phyloP scores from a whole-genome alignment of 2,888 invertebrate genomes.

The Microctonus brassicae region DNA sequence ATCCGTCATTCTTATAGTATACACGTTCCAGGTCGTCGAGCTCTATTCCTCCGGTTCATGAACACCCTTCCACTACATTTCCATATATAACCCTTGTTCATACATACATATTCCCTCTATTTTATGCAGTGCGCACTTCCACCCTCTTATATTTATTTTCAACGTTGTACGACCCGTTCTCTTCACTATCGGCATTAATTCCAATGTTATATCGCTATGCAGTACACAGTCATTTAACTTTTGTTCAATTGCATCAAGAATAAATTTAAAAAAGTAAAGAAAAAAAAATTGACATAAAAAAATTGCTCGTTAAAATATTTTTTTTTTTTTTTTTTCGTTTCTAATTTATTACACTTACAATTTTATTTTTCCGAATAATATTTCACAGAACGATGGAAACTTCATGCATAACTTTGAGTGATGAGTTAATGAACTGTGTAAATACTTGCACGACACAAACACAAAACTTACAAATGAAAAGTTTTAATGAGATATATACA shows the following conservation, averaged over 20 bases:
- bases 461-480: neutral
- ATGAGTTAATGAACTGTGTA: conserved; percentile 14
- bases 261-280: neutral
- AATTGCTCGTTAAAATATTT: neutral
- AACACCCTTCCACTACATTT: neutral
- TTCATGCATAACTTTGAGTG: neutral
- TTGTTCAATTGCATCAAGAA: neutral
- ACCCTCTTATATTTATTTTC: neutral
- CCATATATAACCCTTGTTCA: conserved; percentile 1
- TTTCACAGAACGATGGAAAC: neutral
- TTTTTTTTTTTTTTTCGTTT: neutral
- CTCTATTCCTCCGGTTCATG: neutral
- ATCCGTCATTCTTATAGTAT: neutral
- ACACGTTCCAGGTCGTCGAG: neutral
- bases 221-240: neutral
- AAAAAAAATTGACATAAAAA: neutral
- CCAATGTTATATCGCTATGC: neutral
- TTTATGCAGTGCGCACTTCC: neutral
- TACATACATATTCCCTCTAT: neutral
- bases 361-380: neutral
- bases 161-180: neutral
- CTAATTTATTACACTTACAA: neutral
- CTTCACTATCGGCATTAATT: neutral
- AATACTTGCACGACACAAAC: conserved; percentile 17
- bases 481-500: conserved; percentile 14